A percentile compares a stretch with the other conserved stretches of the same genome.
phyloP scores from a whole-genome alignment of 64 coral and sea anemone species.

The Montipora foliosa region DNA sequence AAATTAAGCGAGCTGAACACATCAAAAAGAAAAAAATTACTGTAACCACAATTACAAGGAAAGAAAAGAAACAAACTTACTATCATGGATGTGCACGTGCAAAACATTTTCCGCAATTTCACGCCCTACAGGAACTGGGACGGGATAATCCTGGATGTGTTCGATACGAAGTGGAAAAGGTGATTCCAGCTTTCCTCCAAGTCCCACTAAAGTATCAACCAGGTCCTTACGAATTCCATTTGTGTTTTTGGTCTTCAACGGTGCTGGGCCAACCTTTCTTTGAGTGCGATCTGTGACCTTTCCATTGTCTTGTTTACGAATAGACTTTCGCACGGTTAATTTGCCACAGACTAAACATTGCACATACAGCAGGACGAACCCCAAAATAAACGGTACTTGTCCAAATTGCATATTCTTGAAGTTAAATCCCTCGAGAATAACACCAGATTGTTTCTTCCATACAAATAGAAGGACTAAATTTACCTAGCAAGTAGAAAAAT shows the following conservation, averaged over 20 bases:
- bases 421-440: neutral
- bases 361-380: neutral
- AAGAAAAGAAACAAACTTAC: constrained; percentile 10
- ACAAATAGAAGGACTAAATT: neutral
- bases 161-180: constrained; percentile 2
- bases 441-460: neutral
- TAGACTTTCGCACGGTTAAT: neutral
- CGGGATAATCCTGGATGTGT: constrained; percentile 2
- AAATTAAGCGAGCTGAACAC: no score
- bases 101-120: constrained; percentile 23
- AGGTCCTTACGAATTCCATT: neutral
- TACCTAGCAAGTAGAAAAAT: neutral
- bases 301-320: constrained; percentile 13
- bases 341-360: neutral
- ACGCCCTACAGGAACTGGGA: constrained; percentile 18
- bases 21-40: no score
- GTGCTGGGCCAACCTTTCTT: neutral
- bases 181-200: neutral
- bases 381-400: neutral
- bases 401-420: neutral
- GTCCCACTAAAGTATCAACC: neutral
- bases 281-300: neutral
- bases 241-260: no score
- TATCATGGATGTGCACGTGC: constrained; percentile 46
- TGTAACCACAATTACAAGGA: neutral